phyloP scores from a whole-genome alignment of 2,888 invertebrate genomes.

The Plusia festucae region DNA sequence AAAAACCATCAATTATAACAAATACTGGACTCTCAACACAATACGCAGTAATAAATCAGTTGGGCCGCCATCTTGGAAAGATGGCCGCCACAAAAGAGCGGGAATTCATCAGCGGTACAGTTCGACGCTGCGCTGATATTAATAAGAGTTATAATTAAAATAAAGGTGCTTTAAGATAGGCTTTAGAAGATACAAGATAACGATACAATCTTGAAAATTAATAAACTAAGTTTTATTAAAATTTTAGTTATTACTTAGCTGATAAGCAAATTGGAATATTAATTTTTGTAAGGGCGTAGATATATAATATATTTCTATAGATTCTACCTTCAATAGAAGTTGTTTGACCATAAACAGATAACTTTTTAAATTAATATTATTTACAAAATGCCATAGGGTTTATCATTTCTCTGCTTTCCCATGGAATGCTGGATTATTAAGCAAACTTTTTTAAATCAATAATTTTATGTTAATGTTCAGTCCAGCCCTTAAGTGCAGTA shows the following conservation, averaged over 20 bases:
- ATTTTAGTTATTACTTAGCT: not conserved
- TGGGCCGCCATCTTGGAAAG: constrained; percentile 34
- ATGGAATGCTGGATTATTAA: no score
- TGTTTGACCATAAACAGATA: no score
- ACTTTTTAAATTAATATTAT: no score
- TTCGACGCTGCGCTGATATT: constrained; percentile 29
- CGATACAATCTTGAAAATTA: not conserved
- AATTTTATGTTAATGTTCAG: no score
- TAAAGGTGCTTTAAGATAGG: constrained; percentile 17
- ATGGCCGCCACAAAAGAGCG: constrained; percentile 38
- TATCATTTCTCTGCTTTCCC: no score
- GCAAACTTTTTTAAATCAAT: no score
- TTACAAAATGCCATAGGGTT: no score
- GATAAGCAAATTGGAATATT: no score
- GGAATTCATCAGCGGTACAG: constrained; percentile 21
- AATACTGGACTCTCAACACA: constrained; percentile 32
- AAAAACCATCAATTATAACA: constrained; percentile 24
- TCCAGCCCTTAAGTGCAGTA: no score
- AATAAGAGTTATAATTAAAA: constrained; percentile 45
- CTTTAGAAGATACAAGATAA: not conserved
- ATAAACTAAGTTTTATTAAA: not conserved
- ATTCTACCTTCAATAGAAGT: no score
- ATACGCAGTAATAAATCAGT: constrained; percentile 48
- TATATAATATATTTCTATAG: no score
- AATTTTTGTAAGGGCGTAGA: no score